Conservation (phyloP, 1,140 invertebrate genomes). For the Cotesia chilonis region DNA sequence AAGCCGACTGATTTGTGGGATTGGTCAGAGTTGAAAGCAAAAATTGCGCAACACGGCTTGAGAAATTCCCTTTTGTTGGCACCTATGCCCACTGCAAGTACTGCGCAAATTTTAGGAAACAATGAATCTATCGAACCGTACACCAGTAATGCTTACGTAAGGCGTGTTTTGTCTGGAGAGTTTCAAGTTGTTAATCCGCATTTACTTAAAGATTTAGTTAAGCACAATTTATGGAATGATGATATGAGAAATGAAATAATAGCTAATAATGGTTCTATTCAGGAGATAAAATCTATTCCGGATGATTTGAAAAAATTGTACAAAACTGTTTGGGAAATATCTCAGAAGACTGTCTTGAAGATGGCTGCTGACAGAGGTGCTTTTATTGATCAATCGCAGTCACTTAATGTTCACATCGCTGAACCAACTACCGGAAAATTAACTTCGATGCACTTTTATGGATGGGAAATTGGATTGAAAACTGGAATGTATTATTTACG, state of each 20-base stretch:
- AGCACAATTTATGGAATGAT: slow-evolving; percentile 90
- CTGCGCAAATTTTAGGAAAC: slow-evolving; percentile 98
- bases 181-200: slow-evolving; percentile 96
- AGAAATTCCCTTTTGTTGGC: slow-evolving; percentile 94
- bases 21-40: slow-evolving; percentile 86
- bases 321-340: slow-evolving; percentile 99
- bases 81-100: slow-evolving; percentile 99
- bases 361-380: slow-evolving; percentile 98
- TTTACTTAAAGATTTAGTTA: slow-evolving; percentile 91
- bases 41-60: slow-evolving; percentile 90
- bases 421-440: slow-evolving; percentile 93
- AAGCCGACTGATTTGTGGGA: slow-evolving; percentile 88
- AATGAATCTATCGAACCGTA: slow-evolving; percentile 99
- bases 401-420: slow-evolving; percentile 95
- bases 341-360: slow-evolving; percentile 91
- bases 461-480: slow-evolving; percentile 96
- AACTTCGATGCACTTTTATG: slow-evolving; percentile 98
- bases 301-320: slow-evolving; percentile 90
- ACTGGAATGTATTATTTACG: slow-evolving; percentile 99
- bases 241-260: slow-evolving; percentile 96
- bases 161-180: slow-evolving; percentile 91
- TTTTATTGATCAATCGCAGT: slow-evolving; percentile 99
- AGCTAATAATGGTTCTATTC: slow-evolving; percentile 85
- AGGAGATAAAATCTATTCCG: slow-evolving; percentile 64
- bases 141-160: slow-evolving; percentile 95